phyloP scores from a whole-genome alignment of 2,888 invertebrate species.

The Hydroisotoma schaefferi region DNA sequence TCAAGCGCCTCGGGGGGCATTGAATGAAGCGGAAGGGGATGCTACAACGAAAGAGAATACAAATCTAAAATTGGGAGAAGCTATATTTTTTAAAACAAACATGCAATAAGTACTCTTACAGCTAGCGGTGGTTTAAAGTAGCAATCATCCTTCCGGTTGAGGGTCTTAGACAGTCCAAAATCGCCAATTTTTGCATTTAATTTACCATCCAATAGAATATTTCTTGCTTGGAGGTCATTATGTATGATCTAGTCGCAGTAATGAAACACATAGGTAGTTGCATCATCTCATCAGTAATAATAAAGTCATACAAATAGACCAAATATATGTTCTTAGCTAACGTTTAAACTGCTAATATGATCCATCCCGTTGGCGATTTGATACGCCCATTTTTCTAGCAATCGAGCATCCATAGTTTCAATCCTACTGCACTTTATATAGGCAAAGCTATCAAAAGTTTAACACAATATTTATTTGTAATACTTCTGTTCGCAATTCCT shows the following conservation, averaged over 20 bases:
- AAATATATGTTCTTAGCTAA: too few relatives aligned
- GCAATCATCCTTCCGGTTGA: too few relatives aligned
- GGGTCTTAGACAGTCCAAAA: neutral
- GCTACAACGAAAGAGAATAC: neutral
- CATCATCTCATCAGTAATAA: too few relatives aligned
- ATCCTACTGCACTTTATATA: neutral
- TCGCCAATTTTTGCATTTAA: neutral
- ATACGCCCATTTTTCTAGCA: neutral
- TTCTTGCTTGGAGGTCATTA: neutral
- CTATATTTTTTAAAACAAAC: too few relatives aligned
- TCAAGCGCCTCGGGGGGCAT: neutral
- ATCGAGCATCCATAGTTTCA: neutral
- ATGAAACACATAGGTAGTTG: too few relatives aligned
- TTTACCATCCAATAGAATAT: neutral
- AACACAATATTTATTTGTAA: too few relatives aligned
- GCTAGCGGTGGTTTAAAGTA: too few relatives aligned
- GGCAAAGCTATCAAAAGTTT: too few relatives aligned
- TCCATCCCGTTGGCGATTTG: slow-evolving; percentile 1
- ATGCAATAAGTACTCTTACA: too few relatives aligned
- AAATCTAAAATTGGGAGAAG: neutral
- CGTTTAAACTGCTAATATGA: neutral
- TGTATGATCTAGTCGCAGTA: neutral
- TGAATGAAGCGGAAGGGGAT: neutral
- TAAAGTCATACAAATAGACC: too few relatives aligned
- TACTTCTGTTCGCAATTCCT: too few relatives aligned